phyloP scores from a whole-genome alignment of 2,113 vertebrate species.

The Felis chaus region DNA sequence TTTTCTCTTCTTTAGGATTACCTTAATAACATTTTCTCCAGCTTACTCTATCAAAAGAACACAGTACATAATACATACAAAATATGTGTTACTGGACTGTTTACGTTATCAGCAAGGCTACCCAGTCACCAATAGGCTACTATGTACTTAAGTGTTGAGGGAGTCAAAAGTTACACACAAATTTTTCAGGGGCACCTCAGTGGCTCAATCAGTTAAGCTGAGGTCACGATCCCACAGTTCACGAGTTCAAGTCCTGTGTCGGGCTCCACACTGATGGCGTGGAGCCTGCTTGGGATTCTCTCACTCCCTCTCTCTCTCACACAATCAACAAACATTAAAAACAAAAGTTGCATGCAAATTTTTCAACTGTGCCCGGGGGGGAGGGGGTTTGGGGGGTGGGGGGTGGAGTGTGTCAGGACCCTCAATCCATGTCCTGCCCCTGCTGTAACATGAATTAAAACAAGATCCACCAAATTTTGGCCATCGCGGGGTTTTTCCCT shows the following conservation, averaged over 20 bases:
- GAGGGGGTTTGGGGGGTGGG: not conserved
- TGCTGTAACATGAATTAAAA: not conserved
- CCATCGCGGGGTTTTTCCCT: conserved; percentile 10
- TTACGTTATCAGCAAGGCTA: not conserved
- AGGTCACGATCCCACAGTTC: too few relatives aligned
- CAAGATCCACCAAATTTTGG: conserved; percentile 21
- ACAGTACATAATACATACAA: not conserved
- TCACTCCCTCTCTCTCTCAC: too few relatives aligned
- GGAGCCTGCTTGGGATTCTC: too few relatives aligned
- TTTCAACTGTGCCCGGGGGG: not conserved
- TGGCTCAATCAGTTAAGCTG: too few relatives aligned
- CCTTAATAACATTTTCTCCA: not conserved
- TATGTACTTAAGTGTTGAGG: not conserved
- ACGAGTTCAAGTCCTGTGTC: too few relatives aligned
- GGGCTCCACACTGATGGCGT: too few relatives aligned
- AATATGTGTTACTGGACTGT: not conserved
- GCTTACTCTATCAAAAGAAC: not conserved
- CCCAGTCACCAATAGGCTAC: not conserved
- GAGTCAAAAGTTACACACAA: not conserved
- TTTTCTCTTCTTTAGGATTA: not conserved
- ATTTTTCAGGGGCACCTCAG: too few relatives aligned
- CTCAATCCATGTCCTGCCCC: not conserved
- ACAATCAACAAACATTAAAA: too few relatives aligned
- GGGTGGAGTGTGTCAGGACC: not conserved
- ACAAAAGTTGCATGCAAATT: not conserved